Evolutionary conservation across 2,113 vertebrate species (phyloP), one percentile per base, ranked within the genome.

Genomic region (Phocoena phocoena): DNA sequence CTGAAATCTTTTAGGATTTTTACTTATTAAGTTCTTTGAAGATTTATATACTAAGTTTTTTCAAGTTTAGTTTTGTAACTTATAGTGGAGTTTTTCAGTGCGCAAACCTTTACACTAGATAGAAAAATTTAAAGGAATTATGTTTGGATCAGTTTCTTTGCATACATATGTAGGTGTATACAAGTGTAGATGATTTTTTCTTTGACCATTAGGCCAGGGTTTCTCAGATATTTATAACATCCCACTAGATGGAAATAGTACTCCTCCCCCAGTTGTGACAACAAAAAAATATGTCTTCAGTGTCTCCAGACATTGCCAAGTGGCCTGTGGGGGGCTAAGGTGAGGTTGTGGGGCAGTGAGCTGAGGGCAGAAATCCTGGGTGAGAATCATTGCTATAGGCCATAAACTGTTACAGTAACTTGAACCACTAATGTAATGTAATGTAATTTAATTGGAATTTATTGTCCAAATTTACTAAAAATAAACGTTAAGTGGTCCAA

Each of bases 11-110:
- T 92, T 86, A 77, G 41, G 15, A 84, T 86, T 71, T 96, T 92
- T 90, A n/a, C 33, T 88, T 97, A 81, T 31, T 88, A 95, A 86
- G 47, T 90, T 93, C 11, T 95, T 92, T 58, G 88, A 96, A 98
- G 41, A 95, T 85, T 90, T 88, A 58, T 95, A n/a, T 81, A 68
- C 4, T 33, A 58, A 83, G 11, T 88, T 95, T 47, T 96, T 95
- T 97, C 36, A 26, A 71, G 26, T 71, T 84, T 94, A 33, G 62
- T 92, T 93, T 95, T 97, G 5, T 90, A 96, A 76, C 62, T 80
- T 95, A 36, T 18, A 55, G 25, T 17, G 47, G 87, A 91, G 63
- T 55, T 62, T 97, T 94, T 86, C 76, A 73, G 4, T 90, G 14
- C 85, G 11, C 88, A 88, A 86, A 90, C 23, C n/a, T 86, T 95